Base-by-base conservation (phyloP, 1,140 invertebrate species). In the Lordiphosa clarofinis region DNA sequence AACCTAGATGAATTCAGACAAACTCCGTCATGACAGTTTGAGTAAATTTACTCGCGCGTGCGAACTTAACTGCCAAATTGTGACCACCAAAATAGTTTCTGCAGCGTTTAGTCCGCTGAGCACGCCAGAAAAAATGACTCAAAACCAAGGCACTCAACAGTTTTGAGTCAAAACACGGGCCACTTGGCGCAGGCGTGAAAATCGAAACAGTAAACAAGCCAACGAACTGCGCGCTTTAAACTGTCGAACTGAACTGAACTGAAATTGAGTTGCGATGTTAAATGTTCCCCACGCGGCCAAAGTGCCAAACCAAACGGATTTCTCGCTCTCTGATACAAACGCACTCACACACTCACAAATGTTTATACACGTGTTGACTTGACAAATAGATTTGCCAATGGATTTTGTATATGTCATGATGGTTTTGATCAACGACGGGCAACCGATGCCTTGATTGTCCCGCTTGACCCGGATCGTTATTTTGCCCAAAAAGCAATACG, bases 361-460 rank as follows among this genome's bases (percentile, higher is more conserved):
- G 43, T 35, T 53, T 50, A 58, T 58, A 58, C 33, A 43, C 53
- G 33, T 48, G 13, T 50, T 48, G 43, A 37, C 39, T 28, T 28
- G 24, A 28, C 24, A 28, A 42, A 9, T 44, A 31, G 35, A 62
- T 40, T 35, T 11, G 13, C 44, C 44, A 50, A 68, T 82, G 56
- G 53, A 81, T 68, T 82, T 63, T 68, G 69, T 75, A 43, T 75
- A 70, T 82, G 75, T 82, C 76, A 79, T 82, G 75, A 79, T 82
- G 71, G 58, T 67, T 81, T 75, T 60, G 68, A 82, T 81, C 15
- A 15, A 15, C 15, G 15, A 15, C 15, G 15, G 15, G 3, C 15
- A 15, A 15, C 15, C 15, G 15, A 19, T 19, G 19, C 19, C 19
- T 0, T 3, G 19, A 19, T 19, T 19, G 2, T 19, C 19, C 19